Percentiles rank a stretch among this genome's conserved stretches.
Conservation (phyloP, 2,888 invertebrate species). For the Elaeidobius kamerunicus region DNA sequence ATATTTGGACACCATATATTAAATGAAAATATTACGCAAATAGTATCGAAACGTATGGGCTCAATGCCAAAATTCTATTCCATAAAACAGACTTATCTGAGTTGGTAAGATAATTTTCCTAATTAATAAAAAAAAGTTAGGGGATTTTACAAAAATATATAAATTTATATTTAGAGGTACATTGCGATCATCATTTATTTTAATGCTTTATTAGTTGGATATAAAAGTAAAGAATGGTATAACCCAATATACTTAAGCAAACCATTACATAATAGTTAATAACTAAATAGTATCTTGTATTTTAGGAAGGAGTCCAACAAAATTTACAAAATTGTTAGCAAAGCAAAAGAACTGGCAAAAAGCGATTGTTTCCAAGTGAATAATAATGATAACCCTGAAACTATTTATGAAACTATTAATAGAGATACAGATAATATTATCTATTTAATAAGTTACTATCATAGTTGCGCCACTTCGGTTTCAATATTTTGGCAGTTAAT, state of each 20-base stretch:
- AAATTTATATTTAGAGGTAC: too few relatives aligned
- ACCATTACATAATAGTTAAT: too few relatives aligned
- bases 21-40: constrained; percentile 52
- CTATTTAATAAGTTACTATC: too few relatives aligned
- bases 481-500: constrained; percentile 57
- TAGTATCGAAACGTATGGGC: constrained; percentile 52
- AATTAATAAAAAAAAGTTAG: too few relatives aligned
- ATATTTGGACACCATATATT: constrained; percentile 62
- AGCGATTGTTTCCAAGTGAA: constrained; percentile 45
- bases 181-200: too few relatives aligned
- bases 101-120: constrained; percentile 42
- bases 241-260: too few relatives aligned
- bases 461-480: constrained; percentile 51
- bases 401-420: constrained; percentile 47
- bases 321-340: constrained; percentile 15
- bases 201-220: too few relatives aligned
- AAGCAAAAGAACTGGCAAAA: constrained; percentile 28
- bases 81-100: constrained; percentile 34
- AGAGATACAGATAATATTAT: constrained; percentile 37
- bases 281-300: too few relatives aligned
- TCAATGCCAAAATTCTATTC: constrained; percentile 33
- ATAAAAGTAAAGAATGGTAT: too few relatives aligned
- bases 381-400: constrained; percentile 38
- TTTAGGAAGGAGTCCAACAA: constrained; percentile 19
- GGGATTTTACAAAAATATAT: too few relatives aligned